Evolutionary conservation across 2,888 invertebrate genomes (phyloP), one percentile per base, ranked within the genome.

Genomic region (Cheilosia vulpina): DNA sequence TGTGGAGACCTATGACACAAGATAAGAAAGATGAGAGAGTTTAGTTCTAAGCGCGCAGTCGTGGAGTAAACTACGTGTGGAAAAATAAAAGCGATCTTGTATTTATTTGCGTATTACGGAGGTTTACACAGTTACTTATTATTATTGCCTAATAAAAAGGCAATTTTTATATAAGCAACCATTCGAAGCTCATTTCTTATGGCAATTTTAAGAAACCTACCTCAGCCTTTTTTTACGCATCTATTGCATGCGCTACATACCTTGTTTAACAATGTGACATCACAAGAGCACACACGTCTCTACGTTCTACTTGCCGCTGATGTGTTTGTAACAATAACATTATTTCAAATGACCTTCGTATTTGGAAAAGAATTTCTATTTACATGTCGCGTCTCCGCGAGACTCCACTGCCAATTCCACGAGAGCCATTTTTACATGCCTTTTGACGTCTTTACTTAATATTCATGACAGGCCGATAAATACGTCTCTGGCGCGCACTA

Each of bases 291-390:
- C 69, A 55, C 69, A 71, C 77, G 77, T 63, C 24, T 34, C 50
- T 21, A 38, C 38, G 21, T 17, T 34, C 34, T 21, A 38, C 38
- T 21, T 52, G 45, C 62, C 43, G 53, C 63, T 62, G 4, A 27
- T 21, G 15, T 15, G 15, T 24, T 45, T 69, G 77, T 78, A 69
- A 78, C 77, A 78, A 69, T 69, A 78, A 71, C 69, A 69, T 78
- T 63, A 78, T 71, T 78, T 68, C 69, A 27, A 55, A 62, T 78
- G 77, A 78, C 77, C 77, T 78, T 78, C 77, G 69, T 31, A 41
- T 60, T 21, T 60, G 24, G 19, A 47, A 62, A 53, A 60, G 47
- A 80, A 66, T 62, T 62, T 77, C 68, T 77, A 62, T 69, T 55
- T 27, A 69, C 69, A 62, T 52, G 55, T 71, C 41, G 52, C 50